Percentiles rank a stretch among this genome's conserved stretches.
These are phyloP conservation scores for Diarsia mendica DNA, from an alignment of 2,888 invertebrate genomes.

Conservation along the genomic window DNA sequence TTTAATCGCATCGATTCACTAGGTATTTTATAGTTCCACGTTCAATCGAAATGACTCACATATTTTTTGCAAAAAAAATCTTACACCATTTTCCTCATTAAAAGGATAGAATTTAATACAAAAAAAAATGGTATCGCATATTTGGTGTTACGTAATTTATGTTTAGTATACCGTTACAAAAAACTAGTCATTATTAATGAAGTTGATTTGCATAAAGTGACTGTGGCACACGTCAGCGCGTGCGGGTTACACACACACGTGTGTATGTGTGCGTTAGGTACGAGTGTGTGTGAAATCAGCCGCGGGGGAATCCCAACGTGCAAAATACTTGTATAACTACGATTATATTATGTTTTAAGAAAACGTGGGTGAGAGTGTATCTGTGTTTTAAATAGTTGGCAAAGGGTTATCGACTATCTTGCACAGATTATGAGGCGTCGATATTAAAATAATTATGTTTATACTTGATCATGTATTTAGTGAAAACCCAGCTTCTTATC, in stretches of 20 bases:
- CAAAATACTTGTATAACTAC: conserved; percentile 64
- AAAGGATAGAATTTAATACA: conserved; percentile 25
- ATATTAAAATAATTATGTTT: conserved; percentile 1
- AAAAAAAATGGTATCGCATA: conserved; percentile 30
- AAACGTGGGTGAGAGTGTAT: conserved; percentile 58
- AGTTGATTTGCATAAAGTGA: conserved; percentile 68
- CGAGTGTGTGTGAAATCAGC: conserved; percentile 55
- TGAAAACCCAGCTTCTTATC: conserved; percentile 13
- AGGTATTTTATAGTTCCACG: conserved; percentile 6
- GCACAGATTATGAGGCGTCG: conserved; percentile 10
- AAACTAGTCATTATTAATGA: conserved; percentile 71
- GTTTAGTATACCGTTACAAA: conserved; percentile 56
- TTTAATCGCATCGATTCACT: conserved; percentile 6
- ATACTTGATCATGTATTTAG: not conserved
- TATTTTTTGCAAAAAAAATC: conserved; percentile 20
- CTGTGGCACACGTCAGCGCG: conserved; percentile 65
- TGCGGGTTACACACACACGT: conserved; percentile 7
- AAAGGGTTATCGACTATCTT: conserved; percentile 13
- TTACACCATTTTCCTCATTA: conserved; percentile 36
- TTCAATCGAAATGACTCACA: conserved; percentile 28
- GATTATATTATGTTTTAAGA: conserved; percentile 60
- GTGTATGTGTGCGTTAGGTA: conserved; percentile 37
- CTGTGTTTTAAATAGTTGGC: conserved; percentile 14
- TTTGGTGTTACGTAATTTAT: conserved; percentile 47
- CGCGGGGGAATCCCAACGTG: conserved; percentile 84